Evolutionary conservation across 1,140 invertebrate genomes (phyloP), one percentile per base, ranked within the genome.

Genomic region (Mercenaria mercenaria): DNA sequence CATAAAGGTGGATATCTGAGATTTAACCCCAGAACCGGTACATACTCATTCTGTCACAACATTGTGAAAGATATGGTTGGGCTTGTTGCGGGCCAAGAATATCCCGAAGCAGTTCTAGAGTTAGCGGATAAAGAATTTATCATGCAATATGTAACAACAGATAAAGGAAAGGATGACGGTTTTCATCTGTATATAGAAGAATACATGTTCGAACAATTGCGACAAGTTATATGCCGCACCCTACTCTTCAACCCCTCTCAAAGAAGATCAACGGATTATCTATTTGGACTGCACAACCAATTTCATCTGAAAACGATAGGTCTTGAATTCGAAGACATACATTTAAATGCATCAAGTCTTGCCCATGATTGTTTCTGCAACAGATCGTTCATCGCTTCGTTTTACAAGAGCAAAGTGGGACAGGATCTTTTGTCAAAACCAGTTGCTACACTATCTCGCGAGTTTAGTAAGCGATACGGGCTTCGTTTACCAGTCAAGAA

Each of bases 61-160:
- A 34, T 61, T 32, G 26, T 59, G 23, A 50, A 50, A 20, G 79
- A 82, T 43, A 82, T 82, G 79, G 79, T 82, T 18, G 79, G 79
- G 15, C 43, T 82, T 59, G 79, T 82, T 52, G 43, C 52, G 32
- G 79, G 79, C 11, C 18, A 79, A 52, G 41, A 79, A 50, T 39
- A 50, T 32, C 1, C 15, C n/a, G 37, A 61, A 20, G 26, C 43
- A 23, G 39, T 79, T 18, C 43, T 52, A 52, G 34, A n/a, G 3
- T 52, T 82, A 37, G 39, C 50, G 6, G 32, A 52, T 8, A n/a
- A 50, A 11, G 79, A 82, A 26, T 82, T 82, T 43, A 32, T 82
- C 10, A 18, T 82, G 29, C 43, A 82, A 23, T 39, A n/a, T 56
- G 79, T 82, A 15, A 59, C 34, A 59, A 39, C 52, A 18, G 18